These are phyloP conservation scores for Drosophila trapezifrons DNA, from an alignment of 1,140 invertebrate genomes.

Conservation along the genomic window DNA sequence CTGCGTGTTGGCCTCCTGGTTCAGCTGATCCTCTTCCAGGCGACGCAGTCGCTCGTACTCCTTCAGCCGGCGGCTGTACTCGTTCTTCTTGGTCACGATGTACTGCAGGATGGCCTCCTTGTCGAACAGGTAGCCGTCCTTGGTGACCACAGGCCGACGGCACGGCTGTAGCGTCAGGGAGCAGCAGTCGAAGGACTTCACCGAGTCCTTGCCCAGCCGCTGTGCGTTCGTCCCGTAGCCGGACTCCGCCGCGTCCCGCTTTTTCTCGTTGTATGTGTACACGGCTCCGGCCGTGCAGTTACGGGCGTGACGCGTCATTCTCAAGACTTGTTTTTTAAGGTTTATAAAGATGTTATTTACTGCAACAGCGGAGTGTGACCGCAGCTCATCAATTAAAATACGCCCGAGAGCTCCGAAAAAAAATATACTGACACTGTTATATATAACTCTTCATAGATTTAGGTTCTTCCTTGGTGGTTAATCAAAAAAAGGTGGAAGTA, in stretches of 20 bases:
- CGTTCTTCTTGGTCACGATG: constrained; percentile 97
- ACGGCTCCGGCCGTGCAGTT: constrained; percentile 99
- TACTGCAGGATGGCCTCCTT: constrained; percentile 99
- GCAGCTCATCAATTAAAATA: background rate
- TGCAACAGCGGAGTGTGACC: constrained; percentile 4
- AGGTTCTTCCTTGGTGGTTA: no score
- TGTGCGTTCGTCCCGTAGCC: constrained; percentile 94
- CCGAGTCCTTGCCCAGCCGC: constrained; percentile 95
- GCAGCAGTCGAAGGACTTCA: constrained; percentile 99
- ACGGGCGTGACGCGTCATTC: constrained; percentile 97
- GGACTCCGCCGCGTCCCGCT: constrained; percentile 97
- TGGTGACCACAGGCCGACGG: constrained; percentile 84
- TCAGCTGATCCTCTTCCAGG: constrained; percentile 87
- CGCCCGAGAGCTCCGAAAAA: background rate
- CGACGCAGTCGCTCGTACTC: constrained; percentile 96
- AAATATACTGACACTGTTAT: background rate
- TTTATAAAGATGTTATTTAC: constrained; percentile 15
- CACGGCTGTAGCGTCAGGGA: constrained; percentile 96
- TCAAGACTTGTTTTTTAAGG: background rate
- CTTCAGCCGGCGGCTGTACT: constrained; percentile 95
- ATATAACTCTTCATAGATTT: no score
- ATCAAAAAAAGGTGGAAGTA: no score
- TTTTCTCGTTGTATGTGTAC: constrained; percentile 99
- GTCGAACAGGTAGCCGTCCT: constrained; percentile 97
- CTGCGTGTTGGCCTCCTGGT: constrained; percentile 82